Base-by-base conservation (phyloP, 1,140 invertebrate genomes). In the Holotrichia oblita region DNA sequence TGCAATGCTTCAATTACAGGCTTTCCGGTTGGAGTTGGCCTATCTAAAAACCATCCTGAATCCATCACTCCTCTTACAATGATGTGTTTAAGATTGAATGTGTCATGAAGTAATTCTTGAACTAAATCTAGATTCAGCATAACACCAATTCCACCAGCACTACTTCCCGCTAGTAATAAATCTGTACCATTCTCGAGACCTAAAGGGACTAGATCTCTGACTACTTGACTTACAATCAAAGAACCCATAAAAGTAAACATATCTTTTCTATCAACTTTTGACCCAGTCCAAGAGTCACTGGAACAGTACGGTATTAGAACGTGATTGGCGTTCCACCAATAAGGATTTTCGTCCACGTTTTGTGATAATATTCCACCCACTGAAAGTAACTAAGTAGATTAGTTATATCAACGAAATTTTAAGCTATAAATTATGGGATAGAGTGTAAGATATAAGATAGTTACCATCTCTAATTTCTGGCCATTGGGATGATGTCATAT, bases 271-370 rank as follows among this genome's bases (percentile, higher is more conserved):
- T 83, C 81, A 79, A 83, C 82, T 82, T 88, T 90, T 17, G 94
- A 93, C 3, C 97, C 97, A 81, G 94, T 95, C 96, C 97, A 98
- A 77, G 94, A 94, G 85, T 98, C 97, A 85, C 96, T 97, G 74
- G 95, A 96, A 87, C 97, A 98, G 85, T 98, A 98, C 0, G 97
- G 97, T 17, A 98, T 90, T 82, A 96, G 93, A 87, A 98, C 96
- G 85, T 98, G 96, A 88, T 97, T 98, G 72, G 96, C 95, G 83
- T 93, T 93, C 90, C 95, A 96, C 93, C 95, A 97, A 82, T 94
- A 94, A 0, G 96, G 96, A 88, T 98, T 98, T 83, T 97, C 95
- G 82, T 93, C 90, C 0, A 94, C 92, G 84, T 96, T 93, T 8
- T 93, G 88, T 0, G 96, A 98, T 0, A 98, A 86, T 41, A 98